Evolutionary conservation across 2,888 invertebrate genomes (phyloP).

Genomic region (Prenolepis imparis): DNA sequence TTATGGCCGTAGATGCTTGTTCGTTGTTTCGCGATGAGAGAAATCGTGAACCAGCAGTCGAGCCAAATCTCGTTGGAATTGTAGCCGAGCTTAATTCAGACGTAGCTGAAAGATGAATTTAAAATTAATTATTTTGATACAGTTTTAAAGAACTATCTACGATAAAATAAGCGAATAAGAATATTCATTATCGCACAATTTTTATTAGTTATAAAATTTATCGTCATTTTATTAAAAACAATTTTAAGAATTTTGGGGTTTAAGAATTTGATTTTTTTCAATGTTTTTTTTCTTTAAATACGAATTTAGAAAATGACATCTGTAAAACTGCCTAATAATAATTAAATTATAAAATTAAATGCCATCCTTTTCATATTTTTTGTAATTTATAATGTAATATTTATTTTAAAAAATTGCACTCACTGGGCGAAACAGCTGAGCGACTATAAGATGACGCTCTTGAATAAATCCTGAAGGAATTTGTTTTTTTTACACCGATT

Average conservation of each 20-base stretch:
- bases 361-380: not conserved
- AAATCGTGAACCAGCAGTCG: constrained; percentile 71
- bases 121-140: not conserved
- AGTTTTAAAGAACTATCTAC: not conserved
- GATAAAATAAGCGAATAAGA: not conserved
- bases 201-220: not conserved
- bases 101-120: constrained; percentile 69
- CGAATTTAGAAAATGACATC: not conserved
- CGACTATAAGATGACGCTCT: constrained; percentile 78
- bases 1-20: constrained; percentile 70
- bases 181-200: not conserved
- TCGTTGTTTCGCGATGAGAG: constrained; percentile 72
- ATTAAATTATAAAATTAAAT: not conserved
- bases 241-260: not conserved
- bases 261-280: not conserved
- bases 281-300: not conserved
- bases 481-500: constrained; percentile 76
- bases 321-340: not conserved
- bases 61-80: constrained; percentile 76
- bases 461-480: constrained; percentile 77
- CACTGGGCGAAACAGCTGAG: constrained; percentile 71
- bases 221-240: not conserved
- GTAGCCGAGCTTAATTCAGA: constrained; percentile 76
- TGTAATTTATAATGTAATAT: not conserved
- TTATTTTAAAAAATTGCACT: constrained; percentile 51